Evolutionary conservation across 2,797 vertebrate genomes (phyloP), one percentile per base, ranked within the genome.

Genomic region (Acanthopagrus latus): DNA sequence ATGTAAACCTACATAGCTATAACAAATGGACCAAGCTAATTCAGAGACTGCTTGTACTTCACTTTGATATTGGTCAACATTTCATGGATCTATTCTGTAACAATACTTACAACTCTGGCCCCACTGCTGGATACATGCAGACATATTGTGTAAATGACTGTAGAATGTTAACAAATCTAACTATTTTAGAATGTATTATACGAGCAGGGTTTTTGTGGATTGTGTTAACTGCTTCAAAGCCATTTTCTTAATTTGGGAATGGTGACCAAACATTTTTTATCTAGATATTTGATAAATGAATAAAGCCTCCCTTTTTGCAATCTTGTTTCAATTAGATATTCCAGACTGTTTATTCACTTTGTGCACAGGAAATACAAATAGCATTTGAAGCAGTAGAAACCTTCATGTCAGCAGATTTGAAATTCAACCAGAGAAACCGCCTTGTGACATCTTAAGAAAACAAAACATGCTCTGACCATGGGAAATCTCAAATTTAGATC

Each of bases 271-370:
- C 20, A 51, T 86, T 91, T 90, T 90, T 88, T 62, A 82, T 87
- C 54, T 74, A 63, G 27, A 78, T 48, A 86, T 94, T 94, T 94
- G 89, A 91, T 93, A 93, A 93, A 87, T 65, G 5, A 93, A 89
- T 91, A 91, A 91, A 90, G 52, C 55, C 62, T 75, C 43, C 46
- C 66, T 51, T 86, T 89, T 88, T 85, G 56, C 63, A 86, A 78
- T 10, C 41, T 58, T 50, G 64, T 79, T 83, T 86, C 80, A 91
- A 78, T 86, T 74, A 81, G 73, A 88, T 92, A 91, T 86, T 91
- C 85, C 89, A 92, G 91, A 94, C 88, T 92, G 82, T 95, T 95
- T 95, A 95, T 95, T 95, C 86, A 93, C 89, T 92, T 93, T 93
- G 87, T 94, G 91, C 92, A 94, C 93, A 93, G 83, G 87, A 91